These are phyloP conservation scores for Palythoa heliodiscus DNA, from an alignment of 92 coral and sea anemone species.

Conservation along the genomic window DNA sequence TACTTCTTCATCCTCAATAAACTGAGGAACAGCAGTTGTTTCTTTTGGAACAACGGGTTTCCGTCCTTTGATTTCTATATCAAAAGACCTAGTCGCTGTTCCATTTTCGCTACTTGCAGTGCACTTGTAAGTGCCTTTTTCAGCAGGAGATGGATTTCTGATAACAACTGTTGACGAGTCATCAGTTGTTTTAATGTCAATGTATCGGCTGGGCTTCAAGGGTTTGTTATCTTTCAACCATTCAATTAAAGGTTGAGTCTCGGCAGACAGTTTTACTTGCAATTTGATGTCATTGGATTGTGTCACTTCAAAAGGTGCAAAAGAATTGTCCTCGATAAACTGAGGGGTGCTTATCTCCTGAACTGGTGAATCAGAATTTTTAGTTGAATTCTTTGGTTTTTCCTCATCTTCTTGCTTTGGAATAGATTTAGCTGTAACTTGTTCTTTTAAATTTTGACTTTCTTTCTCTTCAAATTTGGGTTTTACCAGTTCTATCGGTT, in stretches of 20 bases:
- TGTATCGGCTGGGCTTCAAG: constrained; percentile 55
- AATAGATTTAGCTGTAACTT: neutral
- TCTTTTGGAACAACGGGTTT: constrained; percentile 39
- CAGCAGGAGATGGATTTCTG: constrained; percentile 25
- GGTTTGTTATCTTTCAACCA: constrained; percentile 58
- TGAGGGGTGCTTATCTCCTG: constrained; percentile 6
- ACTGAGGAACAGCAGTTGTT: constrained; percentile 51
- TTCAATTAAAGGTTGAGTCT: constrained; percentile 48
- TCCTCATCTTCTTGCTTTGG: neutral
- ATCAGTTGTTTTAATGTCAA: constrained; percentile 24
- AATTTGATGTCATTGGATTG: constrained; percentile 63
- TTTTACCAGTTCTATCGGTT: neutral
- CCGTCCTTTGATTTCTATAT: constrained; percentile 66
- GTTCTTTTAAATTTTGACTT: neutral
- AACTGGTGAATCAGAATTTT: constrained; percentile 1
- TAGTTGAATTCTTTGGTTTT: neutral
- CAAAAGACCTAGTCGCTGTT: constrained; percentile 63
- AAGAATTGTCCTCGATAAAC: constrained; percentile 24
- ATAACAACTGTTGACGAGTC: constrained; percentile 15
- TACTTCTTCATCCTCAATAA: constrained; percentile 65
- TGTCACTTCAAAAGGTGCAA: constrained; percentile 70
- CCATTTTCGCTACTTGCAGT: constrained; percentile 47
- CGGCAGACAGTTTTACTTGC: constrained; percentile 76
- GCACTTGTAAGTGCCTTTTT: constrained; percentile 51
- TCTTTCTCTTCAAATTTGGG: neutral